Evolutionary conservation across 2,797 vertebrate species (phyloP).

Genomic region (Aeoliscus strigatus): DNA sequence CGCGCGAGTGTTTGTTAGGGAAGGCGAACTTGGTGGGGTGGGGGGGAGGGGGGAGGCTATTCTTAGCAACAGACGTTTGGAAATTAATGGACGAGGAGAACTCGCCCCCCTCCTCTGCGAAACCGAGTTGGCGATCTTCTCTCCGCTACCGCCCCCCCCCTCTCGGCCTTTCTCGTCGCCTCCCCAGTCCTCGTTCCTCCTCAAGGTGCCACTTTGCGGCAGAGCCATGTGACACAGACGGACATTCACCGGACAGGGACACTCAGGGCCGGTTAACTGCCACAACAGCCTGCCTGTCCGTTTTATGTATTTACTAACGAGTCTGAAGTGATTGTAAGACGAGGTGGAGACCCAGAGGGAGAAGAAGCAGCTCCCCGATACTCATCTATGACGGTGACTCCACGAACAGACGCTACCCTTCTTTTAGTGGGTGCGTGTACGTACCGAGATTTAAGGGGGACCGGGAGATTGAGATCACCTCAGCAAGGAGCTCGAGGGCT

Average conservation of each 20-base stretch:
- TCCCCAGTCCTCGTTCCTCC: slow-evolving; percentile 21
- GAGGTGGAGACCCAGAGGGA: too few relatives aligned
- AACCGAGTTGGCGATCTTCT: neutral
- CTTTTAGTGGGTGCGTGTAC: slow-evolving; percentile 46
- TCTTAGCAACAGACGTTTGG: slow-evolving; percentile 75
- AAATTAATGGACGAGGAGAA: slow-evolving; percentile 75
- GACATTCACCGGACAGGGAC: neutral
- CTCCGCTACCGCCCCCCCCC: too few relatives aligned
- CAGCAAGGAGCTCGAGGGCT: slow-evolving; percentile 3
- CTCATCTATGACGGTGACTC: too few relatives aligned
- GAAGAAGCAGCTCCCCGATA: too few relatives aligned
- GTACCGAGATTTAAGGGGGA: slow-evolving; percentile 56
- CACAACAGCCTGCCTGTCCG: too few relatives aligned
- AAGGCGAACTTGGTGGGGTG: too few relatives aligned
- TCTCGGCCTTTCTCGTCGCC: slow-evolving; percentile 8
- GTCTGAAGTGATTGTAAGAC: too few relatives aligned
- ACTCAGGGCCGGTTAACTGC: too few relatives aligned
- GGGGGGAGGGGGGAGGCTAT: slow-evolving; percentile 58
- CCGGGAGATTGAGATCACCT: slow-evolving; percentile 28
- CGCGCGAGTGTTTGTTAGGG: slow-evolving; percentile 55
- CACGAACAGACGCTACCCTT: slow-evolving; percentile 48
- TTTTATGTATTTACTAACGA: too few relatives aligned
- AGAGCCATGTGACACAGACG: slow-evolving; percentile 12
- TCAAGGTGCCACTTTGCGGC: slow-evolving; percentile 47
- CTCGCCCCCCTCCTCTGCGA: slow-evolving; percentile 22